Base-by-base conservation (phyloP, 2,113 vertebrate genomes). In the Pyxicephalus adspersus region DNA sequence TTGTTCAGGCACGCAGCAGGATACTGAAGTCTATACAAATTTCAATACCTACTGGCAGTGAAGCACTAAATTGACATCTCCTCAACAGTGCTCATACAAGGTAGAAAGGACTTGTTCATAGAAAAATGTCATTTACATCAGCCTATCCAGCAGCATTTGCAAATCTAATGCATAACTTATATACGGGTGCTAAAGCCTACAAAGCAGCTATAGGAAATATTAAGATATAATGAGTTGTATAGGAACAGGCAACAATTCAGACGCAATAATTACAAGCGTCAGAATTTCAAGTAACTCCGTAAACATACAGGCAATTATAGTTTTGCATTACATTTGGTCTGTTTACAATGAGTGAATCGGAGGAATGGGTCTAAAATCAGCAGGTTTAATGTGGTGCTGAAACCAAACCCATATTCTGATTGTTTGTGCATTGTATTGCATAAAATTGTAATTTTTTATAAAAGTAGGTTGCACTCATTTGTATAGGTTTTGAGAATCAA, bases 21-120 rank as follows among this genome's bases (percentile, higher is more conserved):
- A 74, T 60, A 74, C 29, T 60, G 51, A 74, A 60, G 54, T 15
- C 71, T 74, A 73, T 73, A 54, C 71, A 73, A 73, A 73, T 58
- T 73, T 28, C 71, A 74, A 34, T 34, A 38, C 71, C 55, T 74
- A 74, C 54, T 74, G 54, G 71, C 71, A 74, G 54, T 58, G 71
- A 74, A 74, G 71, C 71, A 74, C 54, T 74, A 74, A 58, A 74
- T 74, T 74, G 71, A 74, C 71, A 74, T 74, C 54, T 38, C 28
- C 51, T 73, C 52, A 19, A 60, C 28, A 34, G 34, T 28, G 15
- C 29, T 74, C 54, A 55, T 20, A 73, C 51, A 73, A 20, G 54
- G 26, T 58, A 74, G 71, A 74, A 74, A 74, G 18, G 29, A 58
- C 71, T 58, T 38, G 54, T 74, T 74, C 71, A 74, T 74, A 74